These are phyloP conservation scores for Gryllus bimaculatus DNA, from an alignment of 1,140 invertebrate species.

Conservation along the genomic window DNA sequence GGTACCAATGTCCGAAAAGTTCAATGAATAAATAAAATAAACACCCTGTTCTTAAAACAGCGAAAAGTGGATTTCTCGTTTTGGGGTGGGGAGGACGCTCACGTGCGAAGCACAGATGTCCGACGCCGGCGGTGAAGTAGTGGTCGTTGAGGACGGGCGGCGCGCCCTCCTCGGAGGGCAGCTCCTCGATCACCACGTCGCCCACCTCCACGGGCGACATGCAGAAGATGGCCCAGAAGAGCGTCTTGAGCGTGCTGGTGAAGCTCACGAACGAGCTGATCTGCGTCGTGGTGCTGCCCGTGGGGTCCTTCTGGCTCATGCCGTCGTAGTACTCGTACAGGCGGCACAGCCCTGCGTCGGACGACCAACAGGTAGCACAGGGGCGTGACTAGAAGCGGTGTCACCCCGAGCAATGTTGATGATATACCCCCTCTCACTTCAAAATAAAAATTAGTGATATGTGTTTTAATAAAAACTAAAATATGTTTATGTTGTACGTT, in stretches of 20 bases:
- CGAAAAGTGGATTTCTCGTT: too few relatives aligned
- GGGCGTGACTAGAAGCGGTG: too few relatives aligned
- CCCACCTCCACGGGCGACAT: constrained; percentile 55
- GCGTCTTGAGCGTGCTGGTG: constrained; percentile 50
- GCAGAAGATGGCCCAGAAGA: constrained; percentile 69
- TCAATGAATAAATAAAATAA: too few relatives aligned
- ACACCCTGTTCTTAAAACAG: too few relatives aligned
- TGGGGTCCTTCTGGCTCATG: constrained; percentile 45
- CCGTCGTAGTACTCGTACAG: constrained; percentile 50
- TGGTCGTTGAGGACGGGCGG: constrained; percentile 43
- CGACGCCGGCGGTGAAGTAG: constrained; percentile 47
- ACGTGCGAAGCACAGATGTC: constrained; percentile 52
- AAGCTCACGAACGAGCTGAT: constrained; percentile 45
- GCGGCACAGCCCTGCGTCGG: constrained; percentile 28
- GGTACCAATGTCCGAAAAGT: too few relatives aligned
- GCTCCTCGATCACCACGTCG: constrained; percentile 49
- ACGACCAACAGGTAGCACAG: too few relatives aligned
- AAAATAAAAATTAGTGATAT: too few relatives aligned
- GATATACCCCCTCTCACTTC: too few relatives aligned
- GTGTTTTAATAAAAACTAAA: too few relatives aligned
- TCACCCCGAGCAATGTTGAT: too few relatives aligned
- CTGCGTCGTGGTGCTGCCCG: constrained; percentile 34
- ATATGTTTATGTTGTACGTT: too few relatives aligned
- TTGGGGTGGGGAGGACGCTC: constrained; percentile 14
- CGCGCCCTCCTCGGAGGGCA: constrained; percentile 35